phyloP scores from a whole-genome alignment of 92 coral and sea anemone genomes.

The Nematostella vectensis region DNA sequence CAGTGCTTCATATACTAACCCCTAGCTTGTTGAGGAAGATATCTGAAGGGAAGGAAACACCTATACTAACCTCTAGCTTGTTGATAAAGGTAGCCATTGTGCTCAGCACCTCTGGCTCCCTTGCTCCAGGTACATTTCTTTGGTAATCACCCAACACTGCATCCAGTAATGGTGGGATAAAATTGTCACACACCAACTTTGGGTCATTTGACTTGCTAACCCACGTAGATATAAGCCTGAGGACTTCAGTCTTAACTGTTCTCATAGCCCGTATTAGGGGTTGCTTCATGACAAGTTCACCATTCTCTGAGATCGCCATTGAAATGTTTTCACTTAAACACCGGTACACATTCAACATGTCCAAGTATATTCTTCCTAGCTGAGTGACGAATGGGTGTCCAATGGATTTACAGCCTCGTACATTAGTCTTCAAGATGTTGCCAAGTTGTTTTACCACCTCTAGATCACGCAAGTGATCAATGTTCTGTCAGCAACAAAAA shows the following conservation, averaged over 20 bases:
- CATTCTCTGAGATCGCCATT: constrained; percentile 82
- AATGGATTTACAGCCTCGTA: constrained; percentile 92
- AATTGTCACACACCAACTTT: constrained; percentile 95
- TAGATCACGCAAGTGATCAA: constrained; percentile 83
- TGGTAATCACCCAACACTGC: constrained; percentile 96
- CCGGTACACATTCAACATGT: constrained; percentile 96
- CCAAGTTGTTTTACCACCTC: constrained; percentile 97
- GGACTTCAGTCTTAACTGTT: constrained; percentile 90
- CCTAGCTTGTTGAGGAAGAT: too few relatives aligned
- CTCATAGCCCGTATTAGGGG: constrained; percentile 93
- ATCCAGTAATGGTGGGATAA: constrained; percentile 95
- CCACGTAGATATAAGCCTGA: constrained; percentile 91
- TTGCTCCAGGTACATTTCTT: constrained; percentile 84
- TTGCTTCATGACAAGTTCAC: constrained; percentile 87
- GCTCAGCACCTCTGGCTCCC: constrained; percentile 95
- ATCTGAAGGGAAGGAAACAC: too few relatives aligned
- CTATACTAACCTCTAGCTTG: constrained; percentile 80
- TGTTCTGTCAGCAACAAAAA: constrained; percentile 54
- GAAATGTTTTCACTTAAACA: constrained; percentile 98
- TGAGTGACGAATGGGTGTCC: constrained; percentile 99
- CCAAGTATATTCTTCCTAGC: constrained; percentile 93
- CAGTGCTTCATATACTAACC: constrained; percentile 4
- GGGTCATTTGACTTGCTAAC: constrained; percentile 94
- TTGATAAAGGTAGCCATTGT: constrained; percentile 98
- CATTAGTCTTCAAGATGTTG: constrained; percentile 93